Evolutionary conservation across 1,140 invertebrate species (phyloP), one percentile per base, ranked within the genome.

Genomic region (Mya arenaria): DNA sequence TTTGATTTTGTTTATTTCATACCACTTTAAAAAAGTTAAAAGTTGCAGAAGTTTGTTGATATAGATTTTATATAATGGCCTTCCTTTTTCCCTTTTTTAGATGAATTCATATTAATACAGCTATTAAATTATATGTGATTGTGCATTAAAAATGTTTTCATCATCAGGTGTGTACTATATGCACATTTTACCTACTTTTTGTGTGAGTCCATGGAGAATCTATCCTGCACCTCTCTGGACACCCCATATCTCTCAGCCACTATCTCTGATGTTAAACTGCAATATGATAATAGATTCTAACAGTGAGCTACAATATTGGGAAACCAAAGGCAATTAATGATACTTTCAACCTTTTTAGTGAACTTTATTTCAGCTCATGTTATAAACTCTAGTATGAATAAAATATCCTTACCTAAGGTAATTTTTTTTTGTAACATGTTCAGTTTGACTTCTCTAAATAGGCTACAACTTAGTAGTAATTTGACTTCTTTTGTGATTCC

Each of bases 181-280:
- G 25, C 10, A 48, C 41, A 48, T 19, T 48, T 48, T 48, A 79
- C 87, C 87, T 82, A 92, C 91, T 89, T 92, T 58, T 84, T 52
- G 44, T 92, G 91, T 52, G 91, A 92, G 15, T 73, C 65, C 28
- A 89, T 36, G 48, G 90, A 81, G 85, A 92, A 89, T 65, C 83
- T 77, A 74, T 92, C 91, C 72, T 92, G 91, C 23, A 88, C 37
- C 60, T 88, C 79, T 62, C 91, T 66, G 10, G 84, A 85, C 1
- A 92, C 84, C 28, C 88, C 89, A 84, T 85, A 92, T 68, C 84
- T 86, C 69, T 88, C 86, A 37, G 91, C 90, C 15, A 92, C 91
- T 88, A 91, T 92, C 75, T 92, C 91, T 55, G 91, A 91, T 28
- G 91, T 92, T 41, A 92, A 89, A 25, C 91, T 92, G 82, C 25